Base-by-base conservation (phyloP, 2,113 vertebrate species). In the Stigmatopora nigra region DNA sequence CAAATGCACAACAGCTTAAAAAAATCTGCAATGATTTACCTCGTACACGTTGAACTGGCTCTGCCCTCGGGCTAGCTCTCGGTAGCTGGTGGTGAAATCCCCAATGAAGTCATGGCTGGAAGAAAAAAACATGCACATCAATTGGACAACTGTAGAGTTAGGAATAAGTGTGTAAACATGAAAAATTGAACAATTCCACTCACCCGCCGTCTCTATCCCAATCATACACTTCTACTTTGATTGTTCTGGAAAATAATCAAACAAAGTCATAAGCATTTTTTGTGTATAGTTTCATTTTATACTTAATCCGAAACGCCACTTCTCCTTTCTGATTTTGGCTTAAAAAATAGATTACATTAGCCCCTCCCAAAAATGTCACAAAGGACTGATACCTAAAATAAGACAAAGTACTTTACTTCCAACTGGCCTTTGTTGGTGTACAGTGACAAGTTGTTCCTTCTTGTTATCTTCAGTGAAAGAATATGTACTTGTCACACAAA, bases 131-230 rank as follows among this genome's bases (percentile, higher is more conserved):
- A 49, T 44, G 25, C 55, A 12, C 72, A 38, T 63, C 55, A 31
- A 6, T 56, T 31, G 25, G 53, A 31, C 59, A 63, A 25, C 17
- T 46, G 45, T 35, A 22, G 35, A 65, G 22, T 11, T n/a, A 6
- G 8, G 44, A 68, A 46, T 58, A 64, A 57, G 25, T 22, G 48
- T 15, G 65, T 12, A 22, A 25, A 65, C 59, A 69, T 14, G 61
- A 75, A 36, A 35, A 47, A 2, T 7, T 31, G 35, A 3, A 22
- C 3, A 45, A 12, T 25, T 44, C 31, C 8, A 56, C 91, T 91
- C 82, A 97, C 95, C 94, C 95, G 79, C 95, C 95, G 8, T 96
- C 93, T 0, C 95, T 87, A 64, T 97, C 94, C 95, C 95, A 98
- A 77, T 98, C 95, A 0, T 97, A 96, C 17, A 97, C 93, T 78